phyloP scores from a whole-genome alignment of 2,113 vertebrate genomes.

The Nestor notabilis region DNA sequence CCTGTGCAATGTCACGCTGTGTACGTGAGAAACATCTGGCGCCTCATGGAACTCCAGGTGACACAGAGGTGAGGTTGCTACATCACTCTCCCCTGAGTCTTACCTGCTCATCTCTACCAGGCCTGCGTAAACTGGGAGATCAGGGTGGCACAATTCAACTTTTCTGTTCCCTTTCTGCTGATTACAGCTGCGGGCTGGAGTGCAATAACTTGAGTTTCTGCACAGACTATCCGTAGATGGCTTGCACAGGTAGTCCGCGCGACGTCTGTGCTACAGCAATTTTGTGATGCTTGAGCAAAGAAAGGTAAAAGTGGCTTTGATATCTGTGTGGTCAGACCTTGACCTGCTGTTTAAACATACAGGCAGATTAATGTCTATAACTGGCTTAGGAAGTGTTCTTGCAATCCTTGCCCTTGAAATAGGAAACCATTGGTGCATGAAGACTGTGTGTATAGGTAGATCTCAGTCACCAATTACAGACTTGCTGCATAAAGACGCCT shows the following conservation, averaged over 20 bases:
- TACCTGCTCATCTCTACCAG: neutral
- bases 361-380: neutral
- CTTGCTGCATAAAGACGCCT: neutral
- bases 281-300: neutral
- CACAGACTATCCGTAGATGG: fast-evolving
- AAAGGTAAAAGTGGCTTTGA: neutral
- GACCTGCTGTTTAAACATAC: neutral
- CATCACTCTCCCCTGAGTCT: neutral
- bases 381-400: neutral
- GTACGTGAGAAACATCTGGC: neutral
- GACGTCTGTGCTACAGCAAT: neutral
- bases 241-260: neutral
- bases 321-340: neutral
- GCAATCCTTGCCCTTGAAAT: neutral
- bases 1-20: neutral
- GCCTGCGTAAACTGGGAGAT: neutral
- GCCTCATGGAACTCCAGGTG: neutral
- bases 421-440: neutral
- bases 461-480: no score
- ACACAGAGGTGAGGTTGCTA: neutral
- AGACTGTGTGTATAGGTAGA: no score
- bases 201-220: fast-evolving
- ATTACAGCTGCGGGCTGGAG: neutral
- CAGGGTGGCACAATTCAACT: neutral
- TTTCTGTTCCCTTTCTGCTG: neutral